Base-by-base conservation (phyloP, 30 jellyfish, hydroid and myxozoan species). In the Aurelia aurita region DNA sequence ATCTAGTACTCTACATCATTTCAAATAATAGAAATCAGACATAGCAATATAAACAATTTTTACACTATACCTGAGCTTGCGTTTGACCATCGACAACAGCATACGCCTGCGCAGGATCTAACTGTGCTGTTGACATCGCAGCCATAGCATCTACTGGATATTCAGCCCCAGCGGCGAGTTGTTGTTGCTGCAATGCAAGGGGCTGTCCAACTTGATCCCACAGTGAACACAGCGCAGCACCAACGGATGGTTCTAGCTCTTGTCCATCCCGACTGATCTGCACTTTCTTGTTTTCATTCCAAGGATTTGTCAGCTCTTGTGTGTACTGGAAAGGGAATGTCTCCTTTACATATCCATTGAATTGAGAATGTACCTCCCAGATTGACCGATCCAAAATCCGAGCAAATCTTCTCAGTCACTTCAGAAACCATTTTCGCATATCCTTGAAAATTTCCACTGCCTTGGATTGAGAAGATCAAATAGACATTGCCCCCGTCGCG, bases 191-290 rank as follows among this genome's bases (percentile, higher is more conserved):
- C 58, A 26, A 26, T 43, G 28, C 58, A 44, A 61, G 23, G 16
- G 85, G 85, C 70, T 73, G 91, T 12, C 72, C 85, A 19, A 69
- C 9, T 69, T 77, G 92, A 57, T 73, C 68, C 98, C 98, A 93
- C 54, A 93, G 53, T 58, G 89, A 70, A 53, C 91, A 80, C 46
- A 93, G 82, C n/a, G 95, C 91, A 20, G 87, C 91, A 5, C 98
- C 98, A 25, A 93, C 98, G 12, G 89, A 69, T 27, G 98, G 94
- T 59, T 93, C 98, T 1, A 93, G 91, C 69, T 93, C 98, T 71
- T 93, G 98, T 12, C 97, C 95, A 70, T 93, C 98, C 15, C 98
- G 97, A 62, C 97, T 90, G 64, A 90, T 84, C 83, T 89, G 97
- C 22, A 90, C 98, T 62, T 93, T 87, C 79, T 93, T 93, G 89